Base-by-base conservation (phyloP, 2,113 vertebrate species). In the Urocolius indicus region DNA sequence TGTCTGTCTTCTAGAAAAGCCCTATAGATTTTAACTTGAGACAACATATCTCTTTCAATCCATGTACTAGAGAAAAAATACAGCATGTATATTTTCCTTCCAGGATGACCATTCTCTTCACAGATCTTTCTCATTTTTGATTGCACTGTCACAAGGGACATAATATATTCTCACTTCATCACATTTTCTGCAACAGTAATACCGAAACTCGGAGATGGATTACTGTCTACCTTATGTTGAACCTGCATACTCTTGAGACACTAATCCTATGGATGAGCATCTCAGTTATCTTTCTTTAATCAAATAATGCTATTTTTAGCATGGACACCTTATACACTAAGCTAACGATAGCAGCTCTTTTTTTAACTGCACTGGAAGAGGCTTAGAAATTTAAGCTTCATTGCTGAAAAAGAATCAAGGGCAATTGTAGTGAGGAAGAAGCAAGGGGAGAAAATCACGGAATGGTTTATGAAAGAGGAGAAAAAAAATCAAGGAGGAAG, bases 261-360 rank as follows among this genome's bases (percentile, higher is more conserved):
- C 32, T 95, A 95, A 95, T 93, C 84, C 79, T 77, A 12, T 24
- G 55, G 75, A 93, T 77, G 55, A 95, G 29, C 23, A 88, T 84
- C 34, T 92, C 65, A 8, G 68, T 90, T 90, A 92, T 86, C 93
- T 95, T 89, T 58, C 73, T 94, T 90, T 84, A 86, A 96, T 93
- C 82, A 90, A 83, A 24, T 67, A 80, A 32, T 67, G 32, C 48
- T 93, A 85, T 95, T 94, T 96, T 92, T 97, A 95, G 68, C n/a
- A 41, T 1, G 5, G 43, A 55, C 21, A 63, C 43, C 10, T 90
- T 86, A 61, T 36, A 89, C 48, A 62, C 6, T 3, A 83, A 76
- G 18, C 38, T 49, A 58, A 88, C 73, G 59, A 87, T 23, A 87
- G 29, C 8, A 66, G 58, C 3, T 21, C 49, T 27, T 52, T 61